These are phyloP conservation scores for Ispidina lecontei DNA, from an alignment of 2,797 vertebrate genomes.

Conservation along the genomic window DNA sequence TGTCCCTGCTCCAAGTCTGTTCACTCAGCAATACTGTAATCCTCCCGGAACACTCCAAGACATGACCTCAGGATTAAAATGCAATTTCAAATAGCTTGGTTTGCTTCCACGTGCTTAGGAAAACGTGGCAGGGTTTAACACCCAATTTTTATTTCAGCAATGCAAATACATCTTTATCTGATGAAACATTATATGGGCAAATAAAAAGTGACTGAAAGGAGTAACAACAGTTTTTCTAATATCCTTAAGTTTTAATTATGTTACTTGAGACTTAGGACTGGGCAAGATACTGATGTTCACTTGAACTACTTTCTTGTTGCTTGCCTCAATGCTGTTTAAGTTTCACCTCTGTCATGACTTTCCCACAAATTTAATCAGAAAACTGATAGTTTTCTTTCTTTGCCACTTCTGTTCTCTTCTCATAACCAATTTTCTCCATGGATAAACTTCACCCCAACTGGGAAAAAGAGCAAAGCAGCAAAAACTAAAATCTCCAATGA, in stretches of 20 bases:
- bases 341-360: not conserved
- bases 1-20: not conserved
- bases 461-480: not conserved
- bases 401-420: not conserved
- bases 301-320: not conserved
- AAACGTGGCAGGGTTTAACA: not conserved
- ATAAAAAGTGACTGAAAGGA: not conserved
- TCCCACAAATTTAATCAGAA: not conserved
- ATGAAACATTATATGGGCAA: not conserved
- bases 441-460: not conserved
- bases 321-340: not conserved
- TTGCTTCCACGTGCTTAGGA: not conserved
- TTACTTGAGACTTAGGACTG: not conserved
- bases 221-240: not conserved
- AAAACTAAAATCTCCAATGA: not conserved
- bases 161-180: not conserved
- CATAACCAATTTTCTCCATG: slow-evolving; percentile 57
- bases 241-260: not conserved
- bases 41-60: not conserved
- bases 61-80: not conserved
- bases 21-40: not conserved
- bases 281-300: not conserved
- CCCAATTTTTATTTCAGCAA: not conserved
- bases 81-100: not conserved
- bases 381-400: not conserved